phyloP scores from a whole-genome alignment of 2,888 invertebrate species.

The Caenorhabditis zanzibari region DNA sequence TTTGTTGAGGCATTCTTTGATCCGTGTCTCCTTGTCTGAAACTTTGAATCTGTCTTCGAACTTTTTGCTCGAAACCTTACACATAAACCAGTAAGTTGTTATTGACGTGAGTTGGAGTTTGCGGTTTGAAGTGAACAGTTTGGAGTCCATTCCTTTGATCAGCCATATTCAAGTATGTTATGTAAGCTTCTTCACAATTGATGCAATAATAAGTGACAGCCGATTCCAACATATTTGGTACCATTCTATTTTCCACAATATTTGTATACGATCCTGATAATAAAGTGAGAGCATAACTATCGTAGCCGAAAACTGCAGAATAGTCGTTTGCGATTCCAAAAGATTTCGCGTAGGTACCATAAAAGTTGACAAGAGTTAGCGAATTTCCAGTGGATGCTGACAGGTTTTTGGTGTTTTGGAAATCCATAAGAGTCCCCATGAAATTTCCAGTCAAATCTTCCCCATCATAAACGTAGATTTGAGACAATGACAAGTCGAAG shows the following conservation, averaged over 20 bases:
- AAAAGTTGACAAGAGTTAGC: conserved; percentile 33
- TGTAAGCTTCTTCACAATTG: conserved; percentile 12
- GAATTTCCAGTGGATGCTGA: conserved; percentile 22
- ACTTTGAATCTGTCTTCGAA: background rate
- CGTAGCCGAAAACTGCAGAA: conserved; percentile 1
- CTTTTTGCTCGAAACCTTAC: background rate
- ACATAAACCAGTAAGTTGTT: conserved; percentile 15
- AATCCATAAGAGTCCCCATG: conserved; percentile 16
- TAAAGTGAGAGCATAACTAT: background rate
- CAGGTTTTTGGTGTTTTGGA: background rate
- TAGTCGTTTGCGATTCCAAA: conserved; percentile 45
- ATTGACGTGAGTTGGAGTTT: conserved; percentile 16
- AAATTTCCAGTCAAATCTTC: conserved; percentile 22
- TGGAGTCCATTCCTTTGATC: conserved; percentile 13
- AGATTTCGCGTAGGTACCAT: conserved; percentile 13
- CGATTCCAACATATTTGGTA: background rate
- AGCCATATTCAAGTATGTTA: background rate
- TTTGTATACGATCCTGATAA: background rate
- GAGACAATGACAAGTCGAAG: conserved; percentile 1
- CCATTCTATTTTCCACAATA: background rate
- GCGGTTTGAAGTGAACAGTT: conserved; percentile 13
- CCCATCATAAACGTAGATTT: conserved; percentile 43
- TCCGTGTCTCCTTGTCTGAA: conserved; percentile 11
- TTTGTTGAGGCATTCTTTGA: conserved; percentile 12
- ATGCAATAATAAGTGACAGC: conserved; percentile 24